Conservation (phyloP, 1,140 invertebrate species). For the Heterodera carotae region DNA sequence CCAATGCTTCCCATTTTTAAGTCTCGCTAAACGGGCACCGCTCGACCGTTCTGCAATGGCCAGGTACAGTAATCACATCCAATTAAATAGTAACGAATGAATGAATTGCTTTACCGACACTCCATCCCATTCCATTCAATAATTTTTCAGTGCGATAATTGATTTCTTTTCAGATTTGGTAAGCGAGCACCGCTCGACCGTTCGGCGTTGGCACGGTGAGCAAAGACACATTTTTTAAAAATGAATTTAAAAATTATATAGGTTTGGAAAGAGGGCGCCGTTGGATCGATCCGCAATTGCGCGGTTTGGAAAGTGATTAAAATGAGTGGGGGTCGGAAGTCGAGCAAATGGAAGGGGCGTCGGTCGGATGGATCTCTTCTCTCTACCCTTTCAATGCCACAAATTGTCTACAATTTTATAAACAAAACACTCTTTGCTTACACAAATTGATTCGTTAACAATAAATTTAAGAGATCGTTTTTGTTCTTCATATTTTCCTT, state of each 20-base stretch:
- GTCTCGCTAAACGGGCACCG: conserved; percentile 23
- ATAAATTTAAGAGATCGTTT: conserved; percentile 12
- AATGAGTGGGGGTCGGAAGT: too few relatives aligned
- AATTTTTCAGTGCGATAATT: too few relatives aligned
- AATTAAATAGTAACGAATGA: too few relatives aligned
- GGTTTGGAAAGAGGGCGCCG: conserved; percentile 27
- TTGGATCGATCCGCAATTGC: conserved; percentile 23
- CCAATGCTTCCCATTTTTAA: not conserved
- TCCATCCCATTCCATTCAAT: not conserved
- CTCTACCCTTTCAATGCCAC: too few relatives aligned
- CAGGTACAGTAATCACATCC: not conserved
- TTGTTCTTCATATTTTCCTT: not conserved
- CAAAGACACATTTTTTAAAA: not conserved
- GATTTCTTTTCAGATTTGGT: conserved; percentile 17
- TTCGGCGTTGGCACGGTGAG: conserved; percentile 18
- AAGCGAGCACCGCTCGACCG: conserved; percentile 28
- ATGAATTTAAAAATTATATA: not conserved
- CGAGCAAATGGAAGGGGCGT: not conserved
- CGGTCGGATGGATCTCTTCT: conserved; percentile 1
- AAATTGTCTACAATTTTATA: too few relatives aligned
- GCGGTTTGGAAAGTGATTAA: conserved; percentile 2
- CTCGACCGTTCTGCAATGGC: conserved; percentile 26
- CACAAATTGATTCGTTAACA: not conserved
- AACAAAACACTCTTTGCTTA: not conserved
- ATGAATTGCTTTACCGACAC: not conserved